phyloP scores from a whole-genome alignment of 2,888 invertebrate genomes.

The Xanthorhoe designata region DNA sequence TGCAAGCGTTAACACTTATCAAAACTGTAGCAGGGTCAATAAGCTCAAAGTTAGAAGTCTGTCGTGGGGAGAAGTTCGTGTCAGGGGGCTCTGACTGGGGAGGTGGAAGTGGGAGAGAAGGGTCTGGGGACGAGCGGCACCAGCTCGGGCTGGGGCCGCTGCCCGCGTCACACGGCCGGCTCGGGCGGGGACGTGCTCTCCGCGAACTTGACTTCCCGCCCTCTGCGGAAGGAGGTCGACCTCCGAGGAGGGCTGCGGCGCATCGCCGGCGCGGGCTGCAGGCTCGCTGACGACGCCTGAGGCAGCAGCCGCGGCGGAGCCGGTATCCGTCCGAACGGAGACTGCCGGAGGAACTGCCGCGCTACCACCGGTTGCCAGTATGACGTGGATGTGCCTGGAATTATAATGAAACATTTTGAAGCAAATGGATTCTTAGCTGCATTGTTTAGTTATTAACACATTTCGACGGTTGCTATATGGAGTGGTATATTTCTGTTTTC shows the following conservation, averaged over 20 bases:
- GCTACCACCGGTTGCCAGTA: slow-evolving; percentile 90
- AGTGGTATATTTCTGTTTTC: too few species aligned
- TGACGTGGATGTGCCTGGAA: slow-evolving; percentile 75
- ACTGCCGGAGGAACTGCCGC: slow-evolving; percentile 89
- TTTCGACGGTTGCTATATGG: too few species aligned
- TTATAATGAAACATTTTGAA: not conserved
- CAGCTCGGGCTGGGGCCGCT: slow-evolving; percentile 83
- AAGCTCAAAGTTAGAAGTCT: slow-evolving; percentile 64
- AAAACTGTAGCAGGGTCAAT: slow-evolving; percentile 19
- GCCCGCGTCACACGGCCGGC: slow-evolving; percentile 81
- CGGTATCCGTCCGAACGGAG: slow-evolving; percentile 84
- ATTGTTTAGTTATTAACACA: too few species aligned
- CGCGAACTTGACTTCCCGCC: slow-evolving; percentile 83
- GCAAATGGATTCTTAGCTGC: too few species aligned
- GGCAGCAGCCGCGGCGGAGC: slow-evolving; percentile 61
- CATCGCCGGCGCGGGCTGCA: slow-evolving; percentile 68
- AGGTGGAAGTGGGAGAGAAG: slow-evolving; percentile 53
- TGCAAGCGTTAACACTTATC: slow-evolving; percentile 21
- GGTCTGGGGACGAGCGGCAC: slow-evolving; percentile 75
- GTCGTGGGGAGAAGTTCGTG: slow-evolving; percentile 63
- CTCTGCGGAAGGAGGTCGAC: slow-evolving; percentile 76
- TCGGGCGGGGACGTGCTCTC: slow-evolving; percentile 66
- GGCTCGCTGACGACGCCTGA: slow-evolving; percentile 78
- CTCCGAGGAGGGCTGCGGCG: slow-evolving; percentile 75
- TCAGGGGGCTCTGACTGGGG: slow-evolving; percentile 66